Base-by-base conservation (phyloP, 1,140 invertebrate species). In the Wiebesia pumilae region DNA sequence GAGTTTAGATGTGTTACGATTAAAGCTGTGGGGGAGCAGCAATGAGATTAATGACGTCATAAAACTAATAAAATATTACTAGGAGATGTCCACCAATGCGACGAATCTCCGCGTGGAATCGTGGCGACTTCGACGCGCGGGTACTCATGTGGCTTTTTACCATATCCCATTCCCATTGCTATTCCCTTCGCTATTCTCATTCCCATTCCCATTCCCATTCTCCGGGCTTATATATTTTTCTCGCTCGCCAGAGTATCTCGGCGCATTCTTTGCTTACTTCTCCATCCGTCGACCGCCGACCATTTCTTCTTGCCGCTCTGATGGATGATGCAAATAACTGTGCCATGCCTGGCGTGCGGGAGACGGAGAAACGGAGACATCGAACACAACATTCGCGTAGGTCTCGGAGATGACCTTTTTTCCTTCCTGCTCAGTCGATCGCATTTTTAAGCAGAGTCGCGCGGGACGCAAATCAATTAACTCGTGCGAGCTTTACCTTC, bases 41-140 rank as follows among this genome's bases (percentile, higher is more conserved):
- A 90, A 92, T 91, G 90, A 91, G 91, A 92, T 93, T 92, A 92
- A 92, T 92, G 91, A 92, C 91, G 90, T 91, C 92, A 92, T 92
- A 92, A 92, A 92, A 89, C 90, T 89, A 92, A 93, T 92, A 93
- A 93, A 92, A 93, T 92, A 92, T 92, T 90, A 89, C 90, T 89
- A 80, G 35, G 38, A 83, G 85, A 83, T 89, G 79, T 81, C 80
- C 88, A 91, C 92, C 91, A 91, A 92, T 92, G 90, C 91, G 89
- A 89, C 89, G 88, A 90, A 90, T 88, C 85, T 83, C 83, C 35
- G 24, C 27, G 30, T 80, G 90, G 87, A 89, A 90, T 90, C 87
- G 88, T 83, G 89, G 84, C 87, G 83, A 79, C 14, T 38, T 43
- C 27, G 71, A 40, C 43, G 71, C 30, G 43, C 27, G 77, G 16